Percentiles rank a stretch among this genome's conserved stretches.
Evolutionary conservation across 2,797 vertebrate species (phyloP).

Genomic region (Melanogrammus aeglefinus): DNA sequence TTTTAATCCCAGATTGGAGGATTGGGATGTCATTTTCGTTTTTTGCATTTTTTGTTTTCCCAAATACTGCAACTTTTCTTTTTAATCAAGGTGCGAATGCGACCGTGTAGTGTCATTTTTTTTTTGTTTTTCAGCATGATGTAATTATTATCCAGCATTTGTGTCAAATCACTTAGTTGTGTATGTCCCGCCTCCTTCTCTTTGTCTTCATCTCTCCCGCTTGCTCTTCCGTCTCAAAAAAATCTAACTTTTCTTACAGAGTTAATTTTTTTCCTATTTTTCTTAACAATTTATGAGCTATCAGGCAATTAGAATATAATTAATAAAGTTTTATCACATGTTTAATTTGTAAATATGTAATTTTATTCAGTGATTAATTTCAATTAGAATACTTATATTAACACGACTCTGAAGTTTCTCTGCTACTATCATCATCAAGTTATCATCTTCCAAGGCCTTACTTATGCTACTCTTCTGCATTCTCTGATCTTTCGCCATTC

Average conservation of each 20-base stretch:
- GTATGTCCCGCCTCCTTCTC: constrained; percentile 11
- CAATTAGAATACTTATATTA: not conserved
- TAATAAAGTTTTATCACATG: not conserved
- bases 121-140: too few relatives aligned
- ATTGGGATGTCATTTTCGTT: not conserved
- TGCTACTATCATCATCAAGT: not conserved
- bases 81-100: too few relatives aligned
- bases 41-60: not conserved
- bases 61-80: too few relatives aligned
- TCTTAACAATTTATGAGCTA: not conserved
- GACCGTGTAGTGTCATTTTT: too few relatives aligned
- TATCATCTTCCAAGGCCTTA: not conserved
- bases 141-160: too few relatives aligned
- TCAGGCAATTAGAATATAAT: not conserved
- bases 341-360: not conserved
- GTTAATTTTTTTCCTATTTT: not conserved
- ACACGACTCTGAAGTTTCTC: not conserved
- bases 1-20: not conserved
- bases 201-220: not conserved
- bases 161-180: constrained; percentile 1
- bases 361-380: not conserved
- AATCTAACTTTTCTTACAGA: not conserved
- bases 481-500: not conserved
- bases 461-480: not conserved
- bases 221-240: not conserved